Conservation (phyloP, 2,797 vertebrate species). For the Orestias chungarensis region DNA sequence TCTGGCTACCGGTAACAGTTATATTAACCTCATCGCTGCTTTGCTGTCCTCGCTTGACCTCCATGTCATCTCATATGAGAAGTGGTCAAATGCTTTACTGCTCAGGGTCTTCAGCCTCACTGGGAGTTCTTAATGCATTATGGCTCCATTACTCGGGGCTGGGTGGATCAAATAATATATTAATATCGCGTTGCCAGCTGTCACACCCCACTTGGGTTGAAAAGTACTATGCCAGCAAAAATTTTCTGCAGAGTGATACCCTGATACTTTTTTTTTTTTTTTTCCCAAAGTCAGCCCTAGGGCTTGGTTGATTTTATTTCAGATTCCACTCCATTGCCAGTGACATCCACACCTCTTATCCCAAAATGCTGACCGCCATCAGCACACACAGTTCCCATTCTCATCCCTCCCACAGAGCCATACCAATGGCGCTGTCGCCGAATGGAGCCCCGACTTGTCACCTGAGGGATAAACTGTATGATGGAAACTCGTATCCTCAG, state of each 20-base stretch:
- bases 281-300: conserved; percentile 18
- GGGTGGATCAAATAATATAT: conserved; percentile 65
- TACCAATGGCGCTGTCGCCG: conserved; percentile 4
- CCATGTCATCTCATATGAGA: conserved; percentile 37
- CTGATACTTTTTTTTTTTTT: conserved; percentile 19
- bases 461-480: conserved; percentile 53
- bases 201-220: conserved; percentile 52
- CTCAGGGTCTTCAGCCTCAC: conserved; percentile 42
- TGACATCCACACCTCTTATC: conserved; percentile 40
- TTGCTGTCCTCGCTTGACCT: conserved; percentile 54
- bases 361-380: conserved; percentile 31
- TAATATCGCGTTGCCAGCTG: conserved; percentile 55
- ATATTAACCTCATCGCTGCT: conserved; percentile 43
- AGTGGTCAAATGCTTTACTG: conserved; percentile 56
- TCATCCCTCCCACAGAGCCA: conserved; percentile 20
- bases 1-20: conserved; percentile 30
- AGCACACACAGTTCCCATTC: conserved; percentile 10
- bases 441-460: conserved; percentile 47
- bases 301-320: conserved; percentile 60
- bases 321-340: conserved; percentile 42
- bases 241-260: conserved; percentile 57
- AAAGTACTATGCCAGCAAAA: conserved; percentile 54
- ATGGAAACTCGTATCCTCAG: conserved; percentile 54
- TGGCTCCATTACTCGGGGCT: conserved; percentile 44
- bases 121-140: conserved; percentile 56